Conservation (phyloP, 2,797 vertebrate species). For the Cetoscarus ocellatus region DNA sequence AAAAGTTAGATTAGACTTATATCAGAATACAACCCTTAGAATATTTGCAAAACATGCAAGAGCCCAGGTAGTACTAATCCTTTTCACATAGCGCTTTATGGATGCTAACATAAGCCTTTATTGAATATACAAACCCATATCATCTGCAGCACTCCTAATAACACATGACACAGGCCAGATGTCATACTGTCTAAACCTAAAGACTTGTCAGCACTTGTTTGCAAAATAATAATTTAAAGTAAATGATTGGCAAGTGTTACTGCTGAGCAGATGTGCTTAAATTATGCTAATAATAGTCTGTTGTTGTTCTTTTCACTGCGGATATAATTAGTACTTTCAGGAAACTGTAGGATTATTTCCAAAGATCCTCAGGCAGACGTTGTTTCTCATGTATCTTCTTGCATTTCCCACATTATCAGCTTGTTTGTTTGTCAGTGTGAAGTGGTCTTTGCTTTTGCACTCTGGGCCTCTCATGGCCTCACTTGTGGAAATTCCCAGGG, state of each 20-base stretch:
- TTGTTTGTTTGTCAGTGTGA: slow-evolving; percentile 22
- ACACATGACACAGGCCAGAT: slow-evolving; percentile 18
- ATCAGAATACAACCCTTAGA: no score
- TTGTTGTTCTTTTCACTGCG: background rate
- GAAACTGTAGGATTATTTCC: slow-evolving; percentile 16
- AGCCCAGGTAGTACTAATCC: background rate
- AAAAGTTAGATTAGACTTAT: no score
- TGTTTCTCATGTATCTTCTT: background rate
- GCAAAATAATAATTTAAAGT: slow-evolving; percentile 18
- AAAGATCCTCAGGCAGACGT: slow-evolving; percentile 1
- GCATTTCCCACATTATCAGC: slow-evolving; percentile 15
- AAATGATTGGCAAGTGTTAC: slow-evolving; percentile 11
- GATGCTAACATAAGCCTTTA: background rate
- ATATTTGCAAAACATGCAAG: no score
- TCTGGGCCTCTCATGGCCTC: slow-evolving; percentile 16
- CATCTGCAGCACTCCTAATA: slow-evolving; percentile 1
- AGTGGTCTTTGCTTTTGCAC: slow-evolving; percentile 10
- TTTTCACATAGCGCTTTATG: background rate
- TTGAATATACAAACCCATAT: background rate
- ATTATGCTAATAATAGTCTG: slow-evolving; percentile 25
- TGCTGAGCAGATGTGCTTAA: slow-evolving; percentile 24
- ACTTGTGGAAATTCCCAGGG: slow-evolving; percentile 73
- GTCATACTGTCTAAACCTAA: slow-evolving; percentile 1
- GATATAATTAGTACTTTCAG: slow-evolving; percentile 14
- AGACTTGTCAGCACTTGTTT: slow-evolving; percentile 40